Base-by-base conservation (phyloP, 1,140 invertebrate genomes). In the Marisa cornuarietis region DNA sequence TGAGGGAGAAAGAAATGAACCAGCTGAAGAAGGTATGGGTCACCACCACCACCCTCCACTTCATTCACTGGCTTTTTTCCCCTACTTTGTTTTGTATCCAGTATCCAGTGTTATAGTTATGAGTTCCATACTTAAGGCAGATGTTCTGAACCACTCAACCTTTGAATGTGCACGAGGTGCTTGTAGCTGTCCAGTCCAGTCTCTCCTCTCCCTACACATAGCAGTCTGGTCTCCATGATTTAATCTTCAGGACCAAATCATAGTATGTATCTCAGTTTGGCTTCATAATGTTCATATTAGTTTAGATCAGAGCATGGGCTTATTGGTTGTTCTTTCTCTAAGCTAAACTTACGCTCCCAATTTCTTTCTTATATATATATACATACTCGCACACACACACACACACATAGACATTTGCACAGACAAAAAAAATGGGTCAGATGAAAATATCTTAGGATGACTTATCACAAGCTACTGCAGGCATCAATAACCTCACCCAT, bases 1-100 rank as follows among this genome's bases (percentile, higher is more conserved):
- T 24, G 86, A 90, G 58, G 88, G 89, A 42, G 82, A 85, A 69
- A 83, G 81, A 72, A 74, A 79, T 14, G 81, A 88, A 42, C 84
- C 87, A 49, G 80, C 85, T 20, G 75, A 80, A 77, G 88, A 89
- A 85, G 89, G 88, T 89, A 79, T 42, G 2, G 31, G 31, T 42
- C 31, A 42, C 31, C 31, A 42, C 2, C 31, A 42, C 31, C 31
- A 42, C 31, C 2, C 2, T 6, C 31, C 31, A 42, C 31, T 42
- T 42, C 6, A 6, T 6, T 42, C 31, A 42, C 31, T 42, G n/a
- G 79, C 74, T 65, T 24, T 76, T 9, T 63, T 68, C 49, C 22
- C 49, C 42, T 42, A 54, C 26, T 68, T 68, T 68, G 22, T n/a
- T 68, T 13, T 10, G 13, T 31, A 13, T 68, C 65, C 26, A 24